Base-by-base conservation (phyloP, 2,888 invertebrate species). In the Rhaphigaster nebulosa region DNA sequence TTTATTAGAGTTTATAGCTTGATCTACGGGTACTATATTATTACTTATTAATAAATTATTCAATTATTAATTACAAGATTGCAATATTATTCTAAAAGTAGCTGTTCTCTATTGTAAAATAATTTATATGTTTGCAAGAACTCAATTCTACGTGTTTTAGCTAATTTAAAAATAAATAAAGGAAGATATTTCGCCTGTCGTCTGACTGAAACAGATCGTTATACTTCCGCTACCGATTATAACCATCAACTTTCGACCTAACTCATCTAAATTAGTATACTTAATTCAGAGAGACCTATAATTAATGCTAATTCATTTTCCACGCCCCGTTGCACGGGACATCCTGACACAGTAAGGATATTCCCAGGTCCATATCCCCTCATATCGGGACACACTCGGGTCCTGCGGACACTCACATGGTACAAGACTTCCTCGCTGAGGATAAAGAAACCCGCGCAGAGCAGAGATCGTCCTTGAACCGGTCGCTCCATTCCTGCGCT, bases 391-490 rank as follows among this genome's bases (percentile, higher is more conserved):
- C 70, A 70, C 34, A 0, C 70, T 70, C 70, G 29, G 26, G 8
- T 29, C 65, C 65, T 15, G 60, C 26, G 60, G 60, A 60, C 60
- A 10, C 70, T 12, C 34, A 3, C 3, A 34, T 0, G 4, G 70
- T 60, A 60, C 60, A 65, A 15, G 65, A 65, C 65, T 65, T 29
- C 29, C 29, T 65, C 5, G 2, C 3, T 0, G 20, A 34, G 34
- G 70, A 70, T 70, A 34, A 34, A 70, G 70, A 20, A 70, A 20
- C 34, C 18, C 70, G 34, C 34, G 70, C 34, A 70, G 70, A 70
- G 34, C 70, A 34, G 70, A 38, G 70, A 20, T 70, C 70, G 70
- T 18, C 70, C 70, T 70, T 70, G 70, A 70, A 70, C 70, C 70
- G 70, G 34, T 18, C 70, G 1, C 20, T 70, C 70, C 70, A 70